Evolutionary conservation across 2,113 vertebrate genomes (phyloP).

Genomic region (Serilophus lunatus): DNA sequence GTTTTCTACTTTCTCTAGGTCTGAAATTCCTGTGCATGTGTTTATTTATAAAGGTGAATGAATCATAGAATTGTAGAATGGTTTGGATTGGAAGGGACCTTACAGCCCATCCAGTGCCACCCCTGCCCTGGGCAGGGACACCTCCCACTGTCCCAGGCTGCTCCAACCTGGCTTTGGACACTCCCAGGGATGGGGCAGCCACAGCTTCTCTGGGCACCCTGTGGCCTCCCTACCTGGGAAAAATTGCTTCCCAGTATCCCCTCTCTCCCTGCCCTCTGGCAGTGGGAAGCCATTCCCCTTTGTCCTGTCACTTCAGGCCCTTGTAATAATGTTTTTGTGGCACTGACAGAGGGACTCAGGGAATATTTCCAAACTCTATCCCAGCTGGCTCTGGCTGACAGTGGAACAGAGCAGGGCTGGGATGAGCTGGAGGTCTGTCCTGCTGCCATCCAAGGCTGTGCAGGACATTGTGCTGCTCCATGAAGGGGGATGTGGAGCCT

Average conservation of each 20-base stretch:
- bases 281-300: not conserved
- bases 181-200: not conserved
- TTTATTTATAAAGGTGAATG: not conserved
- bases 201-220: not conserved
- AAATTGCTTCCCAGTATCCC: rapidly evolving
- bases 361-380: not conserved
- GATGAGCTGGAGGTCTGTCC: not conserved
- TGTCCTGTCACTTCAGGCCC: not conserved
- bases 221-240: rapidly evolving
- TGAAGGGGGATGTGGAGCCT: not conserved
- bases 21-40: not conserved
- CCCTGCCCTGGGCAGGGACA: not conserved
- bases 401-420: not conserved
- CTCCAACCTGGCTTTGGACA: not conserved
- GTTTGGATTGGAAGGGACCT: not conserved
- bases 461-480: not conserved
- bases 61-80: not conserved
- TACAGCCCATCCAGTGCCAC: rapidly evolving
- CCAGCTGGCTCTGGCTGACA: not conserved
- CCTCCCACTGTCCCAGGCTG: rapidly evolving
- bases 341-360: not conserved
- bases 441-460: not conserved
- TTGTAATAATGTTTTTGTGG: not conserved
- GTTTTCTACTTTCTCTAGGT: not conserved
- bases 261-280: rapidly evolving